These are phyloP conservation scores for Hypercompe scribonia DNA, from an alignment of 2,888 invertebrate species.

Conservation along the genomic window DNA sequence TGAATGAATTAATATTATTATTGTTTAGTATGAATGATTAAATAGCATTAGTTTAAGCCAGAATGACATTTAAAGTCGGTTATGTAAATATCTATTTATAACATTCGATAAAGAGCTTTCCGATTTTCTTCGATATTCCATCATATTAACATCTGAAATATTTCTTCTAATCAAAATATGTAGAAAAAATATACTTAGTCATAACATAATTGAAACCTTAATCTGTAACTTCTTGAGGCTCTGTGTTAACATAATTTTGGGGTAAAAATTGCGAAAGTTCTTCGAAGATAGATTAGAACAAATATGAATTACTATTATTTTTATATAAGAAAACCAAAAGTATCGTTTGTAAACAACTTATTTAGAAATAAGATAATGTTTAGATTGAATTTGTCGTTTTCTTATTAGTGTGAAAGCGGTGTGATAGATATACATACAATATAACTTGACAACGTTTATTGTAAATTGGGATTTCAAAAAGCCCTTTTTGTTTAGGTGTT, in stretches of 20 bases:
- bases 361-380: conserved; percentile 28
- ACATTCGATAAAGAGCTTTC: conserved; percentile 38
- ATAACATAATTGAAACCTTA: neutral
- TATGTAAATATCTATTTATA: conserved; percentile 65
- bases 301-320: conserved; percentile 60
- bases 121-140: conserved; percentile 24
- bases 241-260: neutral
- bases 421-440: conserved; percentile 12
- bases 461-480: conserved; percentile 14
- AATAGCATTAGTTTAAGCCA: conserved; percentile 10
- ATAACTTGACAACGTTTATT: conserved; percentile 16
- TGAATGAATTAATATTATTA: conserved; percentile 24
- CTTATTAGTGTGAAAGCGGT: conserved; percentile 22
- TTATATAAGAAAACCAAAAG: conserved; percentile 73
- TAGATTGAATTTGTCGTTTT: conserved; percentile 27
- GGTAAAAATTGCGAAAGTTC: neutral
- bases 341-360: conserved; percentile 48
- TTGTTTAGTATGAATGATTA: conserved; percentile 18
- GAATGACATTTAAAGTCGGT: conserved; percentile 67
- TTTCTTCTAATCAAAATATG: neutral
- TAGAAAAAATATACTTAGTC: neutral
- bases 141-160: neutral
- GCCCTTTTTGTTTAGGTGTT: conserved; percentile 7
- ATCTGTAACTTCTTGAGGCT: neutral
- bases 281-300: neutral